Evolutionary conservation across 2,888 invertebrate genomes (phyloP).

Genomic region (Hypena proboscidalis): DNA sequence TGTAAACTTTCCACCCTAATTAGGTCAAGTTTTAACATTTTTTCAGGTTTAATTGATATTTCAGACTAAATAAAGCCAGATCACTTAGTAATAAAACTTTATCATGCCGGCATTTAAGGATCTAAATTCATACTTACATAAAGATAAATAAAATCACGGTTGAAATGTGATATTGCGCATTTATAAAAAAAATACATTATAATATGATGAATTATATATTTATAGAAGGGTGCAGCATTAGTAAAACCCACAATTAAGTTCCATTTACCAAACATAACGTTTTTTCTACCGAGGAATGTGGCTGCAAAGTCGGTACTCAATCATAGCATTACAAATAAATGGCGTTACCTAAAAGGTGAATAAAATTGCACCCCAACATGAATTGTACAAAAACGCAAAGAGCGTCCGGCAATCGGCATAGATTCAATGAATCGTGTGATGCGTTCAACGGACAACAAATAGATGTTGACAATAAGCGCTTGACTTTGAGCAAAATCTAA

Average conservation of each 20-base stretch:
- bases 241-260: too few relatives aligned
- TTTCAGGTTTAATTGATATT: slow-evolving; percentile 22
- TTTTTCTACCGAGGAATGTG: too few relatives aligned
- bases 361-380: slow-evolving; percentile 20
- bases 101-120: too few relatives aligned
- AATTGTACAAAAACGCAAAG: slow-evolving; percentile 67
- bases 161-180: slow-evolving; percentile 1
- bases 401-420: slow-evolving; percentile 75
- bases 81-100: too few relatives aligned
- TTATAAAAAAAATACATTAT: not conserved
- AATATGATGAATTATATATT: too few relatives aligned
- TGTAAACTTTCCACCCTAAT: slow-evolving; percentile 47
- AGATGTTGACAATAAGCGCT: slow-evolving; percentile 78
- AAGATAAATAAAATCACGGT: slow-evolving; percentile 32
- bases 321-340: slow-evolving; percentile 3
- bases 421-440: slow-evolving; percentile 77
- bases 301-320: too few relatives aligned
- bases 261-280: too few relatives aligned
- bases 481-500: slow-evolving; percentile 84
- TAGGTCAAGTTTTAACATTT: too few relatives aligned
- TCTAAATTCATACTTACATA: too few relatives aligned
- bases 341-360: slow-evolving; percentile 16
- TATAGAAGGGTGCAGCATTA: too few relatives aligned
- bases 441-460: slow-evolving; percentile 77
- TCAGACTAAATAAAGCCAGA: too few relatives aligned